Evolutionary conservation across 2,113 vertebrate species (phyloP), one percentile per base, ranked within the genome.

Genomic region (Phalacrocorax carbo): DNA sequence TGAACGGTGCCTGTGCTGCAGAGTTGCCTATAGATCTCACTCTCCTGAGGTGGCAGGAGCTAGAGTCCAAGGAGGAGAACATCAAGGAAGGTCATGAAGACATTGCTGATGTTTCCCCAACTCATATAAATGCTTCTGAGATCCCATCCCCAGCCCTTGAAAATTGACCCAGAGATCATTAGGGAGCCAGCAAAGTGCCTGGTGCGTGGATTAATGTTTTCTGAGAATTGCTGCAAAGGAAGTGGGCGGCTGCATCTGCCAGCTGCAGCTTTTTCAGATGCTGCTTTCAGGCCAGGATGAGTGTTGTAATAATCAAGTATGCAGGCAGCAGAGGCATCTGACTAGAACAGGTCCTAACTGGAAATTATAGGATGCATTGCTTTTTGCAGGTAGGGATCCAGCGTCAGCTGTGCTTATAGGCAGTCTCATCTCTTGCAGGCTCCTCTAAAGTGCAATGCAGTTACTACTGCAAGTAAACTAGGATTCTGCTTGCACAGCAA

Each of bases 221-320:
- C 95, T 94, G 89, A 95, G 96, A 90, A 95, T 54, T 73, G 81
- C 87, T 91, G 81, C 81, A 87, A 76, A 94, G 94, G 88, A 95
- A 94, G 70, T 12, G 61, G 82, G 78, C 10, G 29, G 93, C 57
- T 94, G 83, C 71, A 73, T 95, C 71, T 93, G 96, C 84, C 97
- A 97, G 93, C 78, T 94, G 94, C 91, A 95, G 70, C 69, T 94
- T 82, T 84, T 95, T 88, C 88, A 94, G 78, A 68, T 75, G 58
- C 38, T 82, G 83, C 58, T 95, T 87, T 90, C 70, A 73, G 85
- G 78, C 54, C 93, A 82, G 75, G n/a, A 80, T 60, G 64, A 77
- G 82, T 73, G 52, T 30, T 82, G 36, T 62, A 95, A 73, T 82
- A 97, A 90, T 62, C 0, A 0, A 85, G 70, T 70, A 42, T 13